Conservation (phyloP, 1,140 invertebrate genomes). For the Thaumatotibia leucotreta region DNA sequence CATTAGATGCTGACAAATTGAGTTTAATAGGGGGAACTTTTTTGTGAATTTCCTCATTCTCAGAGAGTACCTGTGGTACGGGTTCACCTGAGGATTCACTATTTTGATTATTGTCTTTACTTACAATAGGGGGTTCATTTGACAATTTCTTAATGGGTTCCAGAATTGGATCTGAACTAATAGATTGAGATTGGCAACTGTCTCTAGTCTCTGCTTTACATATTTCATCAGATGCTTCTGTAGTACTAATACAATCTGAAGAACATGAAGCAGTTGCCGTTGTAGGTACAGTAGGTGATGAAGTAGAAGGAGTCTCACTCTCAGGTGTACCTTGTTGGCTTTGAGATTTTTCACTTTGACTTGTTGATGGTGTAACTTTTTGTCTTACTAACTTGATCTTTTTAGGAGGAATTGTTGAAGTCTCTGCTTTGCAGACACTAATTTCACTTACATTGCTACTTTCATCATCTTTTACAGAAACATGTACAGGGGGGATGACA, state of each 20-base stretch:
- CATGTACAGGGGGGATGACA: conserved; percentile 53
- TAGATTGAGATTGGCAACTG: background rate
- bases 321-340: conserved; percentile 24
- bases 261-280: background rate
- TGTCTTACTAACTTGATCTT: conserved; percentile 70
- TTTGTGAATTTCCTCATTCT: conserved; percentile 18
- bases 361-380: conserved; percentile 43
- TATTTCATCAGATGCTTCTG: background rate
- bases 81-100: conserved; percentile 3
- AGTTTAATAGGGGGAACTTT: conserved; percentile 35
- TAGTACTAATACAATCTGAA: conserved; percentile 10
- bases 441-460: conserved; percentile 67
- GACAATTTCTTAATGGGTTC: background rate
- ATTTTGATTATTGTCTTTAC: background rate
- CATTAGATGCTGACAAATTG: conserved; percentile 14
- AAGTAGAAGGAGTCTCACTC: conserved; percentile 62
- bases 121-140: background rate
- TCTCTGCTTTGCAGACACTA: conserved; percentile 71
- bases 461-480: conserved; percentile 60
- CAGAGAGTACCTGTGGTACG: background rate
- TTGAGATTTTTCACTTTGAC: conserved; percentile 29
- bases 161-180: background rate
- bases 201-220: background rate
- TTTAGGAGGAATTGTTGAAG: conserved; percentile 58
- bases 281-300: conserved; percentile 29